Evolutionary conservation across 2,888 invertebrate species (phyloP), one percentile per base, ranked within the genome.

Genomic region (Conops quadrifasciatus): DNA sequence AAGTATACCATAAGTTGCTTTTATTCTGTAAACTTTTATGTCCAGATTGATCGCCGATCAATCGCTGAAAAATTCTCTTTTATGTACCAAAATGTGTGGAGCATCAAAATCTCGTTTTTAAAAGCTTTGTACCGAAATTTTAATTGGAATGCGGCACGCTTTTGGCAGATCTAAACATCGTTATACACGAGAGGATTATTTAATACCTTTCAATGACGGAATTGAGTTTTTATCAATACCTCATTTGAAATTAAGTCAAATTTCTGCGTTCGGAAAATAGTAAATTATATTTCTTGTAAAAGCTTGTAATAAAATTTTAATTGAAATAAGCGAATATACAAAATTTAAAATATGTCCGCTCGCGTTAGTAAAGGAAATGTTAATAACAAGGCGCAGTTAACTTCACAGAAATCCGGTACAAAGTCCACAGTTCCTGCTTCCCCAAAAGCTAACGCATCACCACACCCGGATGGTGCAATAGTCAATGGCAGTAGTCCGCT

Each of bases 361-460:
- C 45, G 16, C 47, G 9, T n/a, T 21, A 66, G 28, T n/a, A 67
- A 59, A n/a, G 58, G n/a, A 30, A 43, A 26, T 45, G 56, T 15
- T 45, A 21, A 9, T 16, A 58, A 21, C n/a, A 67, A 67, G 4
- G 9, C 4, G 9, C 4, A 7, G 15, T 30, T 26, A 21, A 45
- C 47, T 45, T 13, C 9, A 16, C 67, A 47, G 21, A 68, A 19
- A 49, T 47, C 53, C 26, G 19, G 19, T 15, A 45, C n/a, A 30
- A 45, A 63, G 21, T 59, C 62, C 49, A 62, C n/a, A 13, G 30
- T 49, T 13, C 30, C 49, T 15, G 47, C 1, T 26, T 24, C 58
- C 16, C 13, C 66, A 19, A 70, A 60, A 36, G 51, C 2, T 63
- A 60, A 43, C 45, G 68, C 53, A 62, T 30, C 53, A 13, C 45